A percentile compares a stretch with the other conserved stretches of the same genome.
Evolutionary conservation across 2,797 vertebrate species (phyloP).

Genomic region (Rhinogobio ventralis): DNA sequence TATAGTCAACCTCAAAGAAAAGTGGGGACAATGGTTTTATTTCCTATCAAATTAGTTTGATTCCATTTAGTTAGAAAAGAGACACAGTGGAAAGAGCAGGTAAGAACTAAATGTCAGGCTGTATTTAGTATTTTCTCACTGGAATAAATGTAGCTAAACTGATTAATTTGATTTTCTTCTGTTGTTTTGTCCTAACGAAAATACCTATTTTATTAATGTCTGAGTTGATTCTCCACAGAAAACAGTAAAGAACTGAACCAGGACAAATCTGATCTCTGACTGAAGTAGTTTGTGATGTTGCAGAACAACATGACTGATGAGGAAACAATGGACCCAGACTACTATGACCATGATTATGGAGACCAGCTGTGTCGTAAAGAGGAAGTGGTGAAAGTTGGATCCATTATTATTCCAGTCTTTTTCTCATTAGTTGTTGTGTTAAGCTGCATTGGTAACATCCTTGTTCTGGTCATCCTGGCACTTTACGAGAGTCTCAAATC

Average conservation of each 20-base stretch:
- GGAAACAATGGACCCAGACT: accelerated
- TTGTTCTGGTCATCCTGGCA: constrained; percentile 86
- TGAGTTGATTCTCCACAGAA: neutral
- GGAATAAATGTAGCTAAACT: neutral
- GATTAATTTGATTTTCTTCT: neutral
- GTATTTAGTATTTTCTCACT: neutral
- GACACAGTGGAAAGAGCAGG: neutral
- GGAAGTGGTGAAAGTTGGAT: neutral
- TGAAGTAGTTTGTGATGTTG: neutral
- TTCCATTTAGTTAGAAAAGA: neutral
- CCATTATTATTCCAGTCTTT: constrained; percentile 63
- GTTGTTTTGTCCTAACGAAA: neutral
- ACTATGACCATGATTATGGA: accelerated
- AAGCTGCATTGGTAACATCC: constrained; percentile 86
- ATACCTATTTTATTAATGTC: neutral
- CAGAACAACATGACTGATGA: neutral
- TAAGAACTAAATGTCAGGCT: neutral
- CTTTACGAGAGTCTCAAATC: constrained; percentile 86
- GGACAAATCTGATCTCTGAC: neutral
- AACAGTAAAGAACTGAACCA: neutral
- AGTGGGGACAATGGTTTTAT: neutral
- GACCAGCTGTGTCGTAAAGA: constrained; percentile 1
- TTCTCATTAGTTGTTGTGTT: constrained; percentile 81
- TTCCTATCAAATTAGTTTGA: neutral
- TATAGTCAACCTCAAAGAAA: neutral